Evolutionary conservation across 2,113 vertebrate genomes (phyloP).

Genomic region (Orthonyx spaldingii): DNA sequence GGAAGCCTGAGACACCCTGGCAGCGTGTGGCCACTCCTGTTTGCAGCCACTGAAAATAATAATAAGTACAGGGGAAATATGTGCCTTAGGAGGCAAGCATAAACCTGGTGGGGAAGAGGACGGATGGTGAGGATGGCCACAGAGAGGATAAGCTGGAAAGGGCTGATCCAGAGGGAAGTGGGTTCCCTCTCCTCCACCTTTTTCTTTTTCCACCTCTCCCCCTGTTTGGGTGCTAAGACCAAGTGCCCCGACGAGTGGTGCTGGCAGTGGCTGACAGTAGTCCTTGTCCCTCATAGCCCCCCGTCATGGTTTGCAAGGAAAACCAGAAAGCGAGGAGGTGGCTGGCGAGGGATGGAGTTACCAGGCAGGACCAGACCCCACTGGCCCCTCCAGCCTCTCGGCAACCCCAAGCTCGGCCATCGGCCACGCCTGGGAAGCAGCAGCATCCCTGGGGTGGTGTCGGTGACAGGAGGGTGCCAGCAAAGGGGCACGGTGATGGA

Average conservation of each 20-base stretch:
- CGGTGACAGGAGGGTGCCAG: not conserved
- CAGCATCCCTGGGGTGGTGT: not conserved
- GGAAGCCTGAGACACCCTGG: not conserved
- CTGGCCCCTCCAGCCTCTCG: not conserved
- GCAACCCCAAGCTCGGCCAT: no score
- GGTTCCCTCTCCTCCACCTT: not conserved
- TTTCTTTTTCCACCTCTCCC: not conserved
- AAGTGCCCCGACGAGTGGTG: not conserved
- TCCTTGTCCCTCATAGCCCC: not conserved
- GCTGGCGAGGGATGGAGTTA: not conserved
- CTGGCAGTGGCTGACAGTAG: slow-evolving; percentile 25
- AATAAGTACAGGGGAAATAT: not conserved
- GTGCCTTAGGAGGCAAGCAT: not conserved
- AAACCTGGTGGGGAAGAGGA: not conserved
- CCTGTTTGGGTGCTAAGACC: not conserved
- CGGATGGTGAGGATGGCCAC: not conserved
- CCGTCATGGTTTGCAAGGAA: not conserved
- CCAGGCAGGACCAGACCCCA: accelerated
- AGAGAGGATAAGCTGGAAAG: not conserved
- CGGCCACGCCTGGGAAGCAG: not conserved
- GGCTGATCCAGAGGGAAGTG: not conserved
- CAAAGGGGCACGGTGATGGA: not conserved
- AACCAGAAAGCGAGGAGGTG: not conserved
- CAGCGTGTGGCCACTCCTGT: not conserved
- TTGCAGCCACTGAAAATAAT: not conserved